Conservation (phyloP, 2,888 invertebrate genomes). For the Argyra leucocephala region DNA sequence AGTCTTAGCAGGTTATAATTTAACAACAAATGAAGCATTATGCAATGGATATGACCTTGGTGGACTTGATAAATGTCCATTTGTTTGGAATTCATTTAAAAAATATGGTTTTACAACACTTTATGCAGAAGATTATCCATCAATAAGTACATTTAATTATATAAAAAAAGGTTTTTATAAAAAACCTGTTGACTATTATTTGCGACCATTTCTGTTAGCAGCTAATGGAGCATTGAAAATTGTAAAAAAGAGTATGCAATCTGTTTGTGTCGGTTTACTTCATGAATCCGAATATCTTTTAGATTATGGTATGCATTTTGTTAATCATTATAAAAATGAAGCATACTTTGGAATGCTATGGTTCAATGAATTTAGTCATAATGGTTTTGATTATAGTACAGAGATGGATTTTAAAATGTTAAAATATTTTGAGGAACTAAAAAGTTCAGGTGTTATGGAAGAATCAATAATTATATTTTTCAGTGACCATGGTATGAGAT, state of each 20-base stretch:
- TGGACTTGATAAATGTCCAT: conserved; percentile 56
- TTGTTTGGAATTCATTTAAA: conserved; percentile 66
- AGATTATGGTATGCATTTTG: conserved; percentile 56
- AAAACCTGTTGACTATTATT: conserved; percentile 69
- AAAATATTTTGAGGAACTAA: conserved; percentile 48
- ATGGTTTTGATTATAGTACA: conserved; percentile 52
- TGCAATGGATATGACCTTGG: conserved; percentile 45
- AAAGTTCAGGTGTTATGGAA: conserved; percentile 48
- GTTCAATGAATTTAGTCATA: conserved; percentile 64
- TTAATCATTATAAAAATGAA: conserved; percentile 48
- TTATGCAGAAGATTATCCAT: conserved; percentile 63
- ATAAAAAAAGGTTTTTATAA: conserved; percentile 56
- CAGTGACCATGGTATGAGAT: conserved; percentile 67
- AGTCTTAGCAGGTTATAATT: conserved; percentile 57
- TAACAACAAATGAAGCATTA: conserved; percentile 42
- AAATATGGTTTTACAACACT: conserved; percentile 61
- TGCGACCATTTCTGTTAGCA: conserved; percentile 59
- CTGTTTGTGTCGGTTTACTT: conserved; percentile 50
- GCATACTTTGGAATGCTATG: conserved; percentile 65
- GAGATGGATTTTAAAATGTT: conserved; percentile 52
- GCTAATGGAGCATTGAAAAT: conserved; percentile 47
- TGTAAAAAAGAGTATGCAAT: conserved; percentile 41
- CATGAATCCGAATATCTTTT: conserved; percentile 54
- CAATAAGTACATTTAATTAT: conserved; percentile 44
- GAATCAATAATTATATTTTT: conserved; percentile 59